Conservation (phyloP, 1,140 invertebrate species). For the Hylyphantes graminicola region DNA sequence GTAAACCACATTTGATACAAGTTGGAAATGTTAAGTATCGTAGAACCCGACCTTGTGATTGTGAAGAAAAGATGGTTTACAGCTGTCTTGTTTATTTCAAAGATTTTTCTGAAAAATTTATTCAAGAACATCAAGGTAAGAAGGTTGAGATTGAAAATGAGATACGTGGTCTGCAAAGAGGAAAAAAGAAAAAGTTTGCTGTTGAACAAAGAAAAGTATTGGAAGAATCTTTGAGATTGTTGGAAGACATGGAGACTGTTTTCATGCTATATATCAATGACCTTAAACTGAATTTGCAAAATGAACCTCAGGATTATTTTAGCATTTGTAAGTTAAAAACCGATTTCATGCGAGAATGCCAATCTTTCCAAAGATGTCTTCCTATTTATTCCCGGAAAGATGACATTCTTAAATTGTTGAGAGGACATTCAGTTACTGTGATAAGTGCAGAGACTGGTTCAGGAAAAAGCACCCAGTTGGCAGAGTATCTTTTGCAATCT, state of each 20-base stretch:
- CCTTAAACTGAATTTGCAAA: too few relatives aligned
- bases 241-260: not conserved
- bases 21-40: not conserved
- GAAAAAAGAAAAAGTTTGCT: not conserved
- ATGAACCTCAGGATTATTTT: not conserved
- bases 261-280: too few relatives aligned
- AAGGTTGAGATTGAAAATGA: constrained; percentile 3
- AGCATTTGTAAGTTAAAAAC: constrained; percentile 24
- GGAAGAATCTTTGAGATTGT: not conserved
- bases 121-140: constrained; percentile 14
- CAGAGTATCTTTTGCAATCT: constrained; percentile 84
- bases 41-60: constrained; percentile 21
- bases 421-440: constrained; percentile 75
- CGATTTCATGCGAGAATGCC: constrained; percentile 36
- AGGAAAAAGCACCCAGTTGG: constrained; percentile 97
- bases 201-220: constrained; percentile 2
- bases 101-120: not conserved
- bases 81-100: constrained; percentile 16
- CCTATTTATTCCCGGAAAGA: constrained; percentile 84
- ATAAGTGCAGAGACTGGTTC: constrained; percentile 90
- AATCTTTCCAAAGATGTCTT: constrained; percentile 77
- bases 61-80: not conserved
- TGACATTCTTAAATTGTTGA: constrained; percentile 78
- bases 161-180: not conserved
- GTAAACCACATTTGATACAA: constrained; percentile 16